A percentile compares a stretch with the other conserved stretches of the same genome.
These are phyloP conservation scores for Ia io DNA, from an alignment of 2,113 vertebrate species.

Conservation along the genomic window DNA sequence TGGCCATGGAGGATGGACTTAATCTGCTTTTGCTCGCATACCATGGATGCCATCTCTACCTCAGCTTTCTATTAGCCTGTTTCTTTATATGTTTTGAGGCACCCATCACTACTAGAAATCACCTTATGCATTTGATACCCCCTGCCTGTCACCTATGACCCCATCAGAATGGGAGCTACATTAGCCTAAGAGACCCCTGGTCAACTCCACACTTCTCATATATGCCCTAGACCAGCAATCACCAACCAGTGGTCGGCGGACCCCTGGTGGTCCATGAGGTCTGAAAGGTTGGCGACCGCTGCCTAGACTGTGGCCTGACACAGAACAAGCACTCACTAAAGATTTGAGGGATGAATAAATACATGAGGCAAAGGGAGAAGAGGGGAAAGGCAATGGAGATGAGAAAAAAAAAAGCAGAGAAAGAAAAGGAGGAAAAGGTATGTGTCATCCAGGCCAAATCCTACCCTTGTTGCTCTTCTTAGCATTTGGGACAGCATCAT, in stretches of 20 bases:
- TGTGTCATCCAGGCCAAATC: neutral
- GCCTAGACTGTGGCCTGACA: rapidly evolving
- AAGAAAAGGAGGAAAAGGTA: neutral
- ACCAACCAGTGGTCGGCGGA: too few species aligned
- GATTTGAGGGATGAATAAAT: neutral
- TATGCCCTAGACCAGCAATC: neutral
- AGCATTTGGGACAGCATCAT: neutral
- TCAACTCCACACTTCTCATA: neutral
- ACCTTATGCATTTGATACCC: neutral
- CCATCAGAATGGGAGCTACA: neutral
- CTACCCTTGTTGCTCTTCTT: neutral
- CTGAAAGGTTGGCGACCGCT: too few species aligned
- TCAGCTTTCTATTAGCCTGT: neutral
- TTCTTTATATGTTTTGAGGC: neutral
- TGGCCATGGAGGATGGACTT: neutral
- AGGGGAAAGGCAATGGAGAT: neutral
- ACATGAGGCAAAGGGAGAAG: neutral
- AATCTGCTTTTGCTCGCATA: neutral
- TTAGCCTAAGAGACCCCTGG: rapidly evolving
- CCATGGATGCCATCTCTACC: rapidly evolving
- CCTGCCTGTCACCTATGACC: rapidly evolving
- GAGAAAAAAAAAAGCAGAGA: neutral
- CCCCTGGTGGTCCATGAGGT: too few species aligned
- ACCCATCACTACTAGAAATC: neutral
- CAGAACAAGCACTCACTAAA: neutral